Evolutionary conservation across 2,888 invertebrate genomes (phyloP), one percentile per base, ranked within the genome.

Genomic region (Phytoseiulus persimilis): DNA sequence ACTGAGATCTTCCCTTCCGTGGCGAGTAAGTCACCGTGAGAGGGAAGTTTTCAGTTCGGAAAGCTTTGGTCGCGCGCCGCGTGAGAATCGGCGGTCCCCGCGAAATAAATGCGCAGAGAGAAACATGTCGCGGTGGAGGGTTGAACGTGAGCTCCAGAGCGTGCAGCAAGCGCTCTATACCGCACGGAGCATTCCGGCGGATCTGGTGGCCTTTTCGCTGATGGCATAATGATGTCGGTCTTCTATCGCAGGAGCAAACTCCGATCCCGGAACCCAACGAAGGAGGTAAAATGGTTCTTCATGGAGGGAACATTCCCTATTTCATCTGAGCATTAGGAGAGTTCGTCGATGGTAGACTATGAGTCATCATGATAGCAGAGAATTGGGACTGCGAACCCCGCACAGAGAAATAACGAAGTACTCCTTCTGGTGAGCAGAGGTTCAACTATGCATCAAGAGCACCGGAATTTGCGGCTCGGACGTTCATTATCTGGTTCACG

Each of bases 401-500:
- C 5, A 28, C 65, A 11, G 65, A 65, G 18, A 3, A 65, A 65
- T 65, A 65, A 65, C 18, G 65, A 65, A 1, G 1, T 14, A 65
- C 65, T 23, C 31, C 87, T 87, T 39, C 28, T 31, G 18, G 1
- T 28, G 32, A 28, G 33, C 87, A 87, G 97, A 98, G 94, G 97
- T 96, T 0, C 94, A 97, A 5, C 93, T 98, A 31, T 94, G 95
- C 91, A 97, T 98, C 96, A 95, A 95, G 92, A 95, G 95, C 91
- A 97, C 98, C 89, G 98, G 98, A n/a, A 98, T 99, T 92, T 99
- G 98, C 93, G 98, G 98, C 0, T 94, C 94, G 32, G 98, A 99
- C 93, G 96, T 99, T 6, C 98, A 98, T 93, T 98, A 98, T 93
- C 95, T 96, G 93, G 95, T 95, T 83, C 93, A 95, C 91, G 98